Base-by-base conservation (phyloP, 2,113 vertebrate species). In the Nansenia antarctica region DNA sequence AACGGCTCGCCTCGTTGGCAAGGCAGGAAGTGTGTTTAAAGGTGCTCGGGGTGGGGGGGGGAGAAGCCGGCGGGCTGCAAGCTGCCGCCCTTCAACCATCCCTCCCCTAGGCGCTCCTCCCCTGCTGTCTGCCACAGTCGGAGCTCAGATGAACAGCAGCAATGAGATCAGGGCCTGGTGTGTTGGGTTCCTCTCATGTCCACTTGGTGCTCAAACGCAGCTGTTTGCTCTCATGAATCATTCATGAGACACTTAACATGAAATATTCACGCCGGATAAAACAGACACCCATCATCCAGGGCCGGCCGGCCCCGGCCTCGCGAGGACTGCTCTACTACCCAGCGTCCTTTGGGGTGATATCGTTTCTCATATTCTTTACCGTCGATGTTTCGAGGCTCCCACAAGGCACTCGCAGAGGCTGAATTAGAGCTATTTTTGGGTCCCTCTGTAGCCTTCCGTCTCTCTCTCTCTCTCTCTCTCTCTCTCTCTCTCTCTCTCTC, bases 231-330 rank as follows among this genome's bases (percentile, higher is more conserved):
- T 63, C 74, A 52, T 92, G 78, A 87, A 89, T 92, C 85, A 92
- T 91, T 88, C 83, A 92, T 85, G 70, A 89, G 62, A n/a, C n/a
- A n/a, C n/a, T 55, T n/a, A 20, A 83, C 72, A 83, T 92, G 76
- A 90, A 92, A 87, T 91, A 91, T 92, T 90, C 83, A 91, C 86
- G 69, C 89, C 86, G 87, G 86, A 84, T 86, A 30, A 87, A 82
- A 80, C 70, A 55, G 45, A 80, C n/a, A 37, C 53, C 34, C 62
- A 18, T 30, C 54, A 5, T n/a, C n/a, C n/a, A n/a, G n/a, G n/a
- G n/a, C n/a, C n/a, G n/a, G n/a, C n/a, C n/a, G n/a, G n/a, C n/a
- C n/a, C n/a, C n/a, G n/a, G n/a, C n/a, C n/a, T n/a, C 29, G 26
- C 5, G 26, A 15, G 29, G 27, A 57, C 9, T 27, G 14, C 12